Evolutionary conservation across 2,113 vertebrate genomes (phyloP).

Genomic region (Ammospiza caudacuta): DNA sequence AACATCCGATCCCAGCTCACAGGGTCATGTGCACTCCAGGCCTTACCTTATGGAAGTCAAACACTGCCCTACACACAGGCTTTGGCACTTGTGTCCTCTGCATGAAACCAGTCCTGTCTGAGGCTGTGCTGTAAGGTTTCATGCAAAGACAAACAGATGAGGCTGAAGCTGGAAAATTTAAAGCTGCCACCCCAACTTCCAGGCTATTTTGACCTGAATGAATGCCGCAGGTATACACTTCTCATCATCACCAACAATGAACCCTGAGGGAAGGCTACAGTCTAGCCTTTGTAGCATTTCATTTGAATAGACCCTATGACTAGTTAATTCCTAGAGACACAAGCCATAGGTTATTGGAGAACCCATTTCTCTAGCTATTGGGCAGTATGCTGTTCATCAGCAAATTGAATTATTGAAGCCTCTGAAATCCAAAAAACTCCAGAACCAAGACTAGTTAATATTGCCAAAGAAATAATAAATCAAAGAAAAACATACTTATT

Average conservation of each 20-base stretch:
- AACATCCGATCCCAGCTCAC: constrained; percentile 28
- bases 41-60: background rate
- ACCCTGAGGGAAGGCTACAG: background rate
- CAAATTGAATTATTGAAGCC: background rate
- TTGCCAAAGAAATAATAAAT: background rate
- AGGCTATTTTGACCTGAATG: background rate
- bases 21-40: constrained; percentile 2
- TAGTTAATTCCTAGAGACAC: background rate
- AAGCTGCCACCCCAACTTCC: background rate
- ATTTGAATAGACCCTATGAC: background rate
- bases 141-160: background rate
- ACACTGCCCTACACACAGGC: background rate
- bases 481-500: background rate
- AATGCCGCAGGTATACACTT: background rate
- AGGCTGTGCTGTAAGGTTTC: background rate
- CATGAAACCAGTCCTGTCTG: background rate
- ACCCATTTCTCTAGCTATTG: background rate
- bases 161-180: background rate
- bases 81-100: background rate
- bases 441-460: background rate
- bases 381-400: background rate
- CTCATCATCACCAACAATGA: background rate
- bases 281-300: background rate
- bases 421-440: constrained; percentile 10
- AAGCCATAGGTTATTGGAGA: background rate